Percentiles rank a stretch among this genome's conserved stretches.
phyloP scores from a whole-genome alignment of 2,888 invertebrate genomes.

The Papilio gigon region DNA sequence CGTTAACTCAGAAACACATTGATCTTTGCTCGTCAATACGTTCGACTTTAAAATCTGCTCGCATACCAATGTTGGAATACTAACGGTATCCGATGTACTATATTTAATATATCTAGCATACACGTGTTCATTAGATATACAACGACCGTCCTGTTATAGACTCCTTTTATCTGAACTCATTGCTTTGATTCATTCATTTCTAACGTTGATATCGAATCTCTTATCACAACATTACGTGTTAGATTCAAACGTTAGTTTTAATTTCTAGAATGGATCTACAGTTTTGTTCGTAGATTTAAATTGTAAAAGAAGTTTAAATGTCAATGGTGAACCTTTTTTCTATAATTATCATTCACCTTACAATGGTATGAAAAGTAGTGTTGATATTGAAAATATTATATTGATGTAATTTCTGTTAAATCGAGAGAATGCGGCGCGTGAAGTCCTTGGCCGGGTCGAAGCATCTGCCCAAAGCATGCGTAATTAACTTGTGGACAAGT shows the following conservation, averaged over 20 bases:
- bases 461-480: constrained; percentile 39
- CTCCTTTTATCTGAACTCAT: constrained; percentile 25
- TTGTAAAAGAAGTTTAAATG: not conserved
- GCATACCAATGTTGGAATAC: constrained; percentile 21
- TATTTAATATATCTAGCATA: constrained; percentile 10
- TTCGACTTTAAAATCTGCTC: constrained; percentile 35
- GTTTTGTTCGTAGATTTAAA: not conserved
- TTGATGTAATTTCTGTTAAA: not conserved
- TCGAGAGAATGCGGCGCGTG: constrained; percentile 29
- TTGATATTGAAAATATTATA: not conserved
- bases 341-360: not conserved
- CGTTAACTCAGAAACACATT: constrained; percentile 37
- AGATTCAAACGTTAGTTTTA: not conserved
- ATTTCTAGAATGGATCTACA: not conserved
- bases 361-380: not conserved
- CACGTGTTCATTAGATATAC: constrained; percentile 37
- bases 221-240: not conserved
- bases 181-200: constrained; percentile 23
- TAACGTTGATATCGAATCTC: not conserved
- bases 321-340: not conserved
- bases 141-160: constrained; percentile 28
- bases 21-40: constrained; percentile 30
- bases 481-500: constrained; percentile 38
- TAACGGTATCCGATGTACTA: constrained; percentile 36
- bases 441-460: constrained; percentile 38